Base-by-base conservation (phyloP, 2,888 invertebrate genomes). In the Lysandra bellargus region DNA sequence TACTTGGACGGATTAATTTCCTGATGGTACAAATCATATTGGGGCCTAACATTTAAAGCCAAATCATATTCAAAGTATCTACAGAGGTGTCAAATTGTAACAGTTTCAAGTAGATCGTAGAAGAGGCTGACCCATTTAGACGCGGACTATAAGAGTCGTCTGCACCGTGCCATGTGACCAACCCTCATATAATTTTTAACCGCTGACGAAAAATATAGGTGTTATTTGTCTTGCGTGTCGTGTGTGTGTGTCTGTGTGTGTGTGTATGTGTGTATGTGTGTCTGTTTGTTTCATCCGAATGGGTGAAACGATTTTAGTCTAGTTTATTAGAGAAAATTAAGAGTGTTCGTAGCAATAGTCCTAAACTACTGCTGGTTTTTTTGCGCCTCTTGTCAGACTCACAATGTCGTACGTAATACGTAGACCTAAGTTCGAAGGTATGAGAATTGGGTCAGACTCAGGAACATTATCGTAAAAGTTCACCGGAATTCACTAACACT, bases 91-190 rank as follows among this genome's bases (percentile, higher is more conserved):
- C 64, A 64, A 64, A 64, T 12, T 64, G 30, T 30, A 64, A 64
- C 9, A 64, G 23, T 61, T 61, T 61, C 61, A 64, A 30, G 64
- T 64, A 64, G 64, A 30, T 37, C 69, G 33, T 17, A 69, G 33
- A 69, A 69, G 33, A 69, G 69, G 69, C 12, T 69, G 69, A 69
- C 69, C 69, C 5, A 69, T 33, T 69, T 33, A 69, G 33, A 69
- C 33, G 23, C 14, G 69, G 33, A 69, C 33, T n/a, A 53, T 1
- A 23, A 23, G 17, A 57, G 14, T 57, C 12, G 17, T 57, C 2
- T 9, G 49, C 12, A 17, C 57, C 53, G 4, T 53, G 4, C 53
- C 53, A 14, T 57, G 57, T 57, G 57, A 57, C 4, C 12, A 57
- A 17, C 17, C 57, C 57, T 57, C 57, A 57, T 40, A 40, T 40